phyloP scores from a whole-genome alignment of 1,140 invertebrate genomes.

The Caenorhabditis inopinata region DNA sequence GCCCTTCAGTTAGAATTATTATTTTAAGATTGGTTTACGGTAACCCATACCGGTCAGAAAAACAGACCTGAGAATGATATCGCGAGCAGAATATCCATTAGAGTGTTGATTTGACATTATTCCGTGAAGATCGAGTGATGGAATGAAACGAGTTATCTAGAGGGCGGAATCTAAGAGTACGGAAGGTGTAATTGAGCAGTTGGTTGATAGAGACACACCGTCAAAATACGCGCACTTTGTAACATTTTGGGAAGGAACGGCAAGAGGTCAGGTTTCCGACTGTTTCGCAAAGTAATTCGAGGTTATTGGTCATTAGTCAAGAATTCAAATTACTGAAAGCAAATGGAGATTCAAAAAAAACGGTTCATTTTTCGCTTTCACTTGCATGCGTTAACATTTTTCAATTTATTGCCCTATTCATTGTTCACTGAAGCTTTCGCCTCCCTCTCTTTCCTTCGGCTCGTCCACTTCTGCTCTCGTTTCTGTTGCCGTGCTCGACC shows the following conservation, averaged over 20 bases:
- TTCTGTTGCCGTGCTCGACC: background rate
- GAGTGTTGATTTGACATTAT: slow-evolving; percentile 20
- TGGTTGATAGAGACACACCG: slow-evolving; percentile 23
- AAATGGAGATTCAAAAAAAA: background rate
- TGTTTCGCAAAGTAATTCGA: background rate
- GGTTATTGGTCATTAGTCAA: slow-evolving; percentile 1
- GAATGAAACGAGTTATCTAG: background rate
- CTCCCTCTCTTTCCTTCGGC: background rate
- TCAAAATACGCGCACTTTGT: slow-evolving; percentile 30
- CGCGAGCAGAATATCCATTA: background rate
- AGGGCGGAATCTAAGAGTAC: background rate
- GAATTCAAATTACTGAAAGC: background rate
- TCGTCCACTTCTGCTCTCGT: background rate
- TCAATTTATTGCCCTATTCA: too few relatives aligned
- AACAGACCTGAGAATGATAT: slow-evolving; percentile 21
- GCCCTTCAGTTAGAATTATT: too few relatives aligned
- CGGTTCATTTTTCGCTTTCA: too few relatives aligned
- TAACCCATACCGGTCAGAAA: background rate
- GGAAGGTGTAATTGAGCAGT: slow-evolving; percentile 18
- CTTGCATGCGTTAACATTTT: too few relatives aligned
- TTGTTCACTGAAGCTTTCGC: background rate
- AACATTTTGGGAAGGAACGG: background rate
- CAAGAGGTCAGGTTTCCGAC: background rate
- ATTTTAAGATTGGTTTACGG: too few relatives aligned
- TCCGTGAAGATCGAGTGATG: slow-evolving; percentile 23